Base-by-base conservation (phyloP, 2,888 invertebrate species). In the Gymnosoma rotundatum region DNA sequence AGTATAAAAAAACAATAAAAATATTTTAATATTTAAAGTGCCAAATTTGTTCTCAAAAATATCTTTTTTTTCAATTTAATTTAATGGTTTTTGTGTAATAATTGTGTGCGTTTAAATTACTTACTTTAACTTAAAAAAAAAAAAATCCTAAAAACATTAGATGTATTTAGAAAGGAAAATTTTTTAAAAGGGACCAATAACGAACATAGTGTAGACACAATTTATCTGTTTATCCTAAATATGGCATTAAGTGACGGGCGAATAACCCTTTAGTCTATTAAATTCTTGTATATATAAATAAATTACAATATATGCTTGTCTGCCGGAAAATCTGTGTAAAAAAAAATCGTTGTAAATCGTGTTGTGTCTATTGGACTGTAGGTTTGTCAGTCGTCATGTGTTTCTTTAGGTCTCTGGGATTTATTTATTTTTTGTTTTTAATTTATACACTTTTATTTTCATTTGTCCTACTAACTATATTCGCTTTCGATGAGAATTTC, bases 401-500 rank as follows among this genome's bases (percentile, higher is more conserved):
- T 60, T 52, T 48, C 21, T 50, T 32, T 82, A n/a, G 48, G 63
- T 63, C 61, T 70, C 32, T 76, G 54, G 50, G 54, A 50, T 42
- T 63, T 67, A n/a, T 69, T n/a, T 54, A 54, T 74, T 38, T 12
- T 76, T 67, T 67, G 50, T 12, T 18, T 76, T 42, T 32, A 32
- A 7, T 32, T 42, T 42, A 12, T 82, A 60, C 73, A 78, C 83
- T 83, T 83, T 78, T 82, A 45, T 70, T 82, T 81, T 82, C 58
- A 52, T 76, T 70, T 75, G 70, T 76, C 79, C 75, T 75, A 74
- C 45, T 48, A 81, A 70, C 69, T 50, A 32, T 72, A 66, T 83
- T 81, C 81, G 72, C 73, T 81, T 81, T 81, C 78, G 78, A 74
- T 84, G 84, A 84, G 84, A 78, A 84, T 78, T 25, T 74, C 81